These are phyloP conservation scores for Drosophila insularis DNA, from an alignment of 1,140 invertebrate species.

Conservation along the genomic window DNA sequence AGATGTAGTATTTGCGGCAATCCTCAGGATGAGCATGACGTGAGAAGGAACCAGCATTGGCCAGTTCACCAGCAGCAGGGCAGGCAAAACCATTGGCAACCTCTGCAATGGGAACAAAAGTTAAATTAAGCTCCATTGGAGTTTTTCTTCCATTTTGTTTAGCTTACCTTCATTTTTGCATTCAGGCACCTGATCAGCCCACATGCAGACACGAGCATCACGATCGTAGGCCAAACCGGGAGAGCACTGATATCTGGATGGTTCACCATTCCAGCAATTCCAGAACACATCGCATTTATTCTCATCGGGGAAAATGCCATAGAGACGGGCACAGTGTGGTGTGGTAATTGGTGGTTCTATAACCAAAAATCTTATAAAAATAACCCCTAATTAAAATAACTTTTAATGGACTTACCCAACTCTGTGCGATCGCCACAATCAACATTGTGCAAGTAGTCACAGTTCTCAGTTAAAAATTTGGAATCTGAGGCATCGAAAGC, in stretches of 20 bases:
- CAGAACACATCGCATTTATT: slow-evolving; percentile 96
- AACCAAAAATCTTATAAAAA: slow-evolving; percentile 40
- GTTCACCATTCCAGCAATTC: slow-evolving; percentile 98
- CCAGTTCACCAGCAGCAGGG: slow-evolving; percentile 90
- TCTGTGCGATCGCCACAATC: slow-evolving; percentile 94
- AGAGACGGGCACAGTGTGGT: slow-evolving; percentile 92
- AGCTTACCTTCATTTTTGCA: slow-evolving; percentile 91
- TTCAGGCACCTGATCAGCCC: slow-evolving; percentile 96
- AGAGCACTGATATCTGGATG: slow-evolving; percentile 95
- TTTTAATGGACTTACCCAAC: slow-evolving; percentile 85
- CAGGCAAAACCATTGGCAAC: slow-evolving; percentile 94
- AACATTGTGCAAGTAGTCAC: slow-evolving; percentile 97
- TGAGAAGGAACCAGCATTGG: slow-evolving; percentile 93
- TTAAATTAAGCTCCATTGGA: background rate
- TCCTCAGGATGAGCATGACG: slow-evolving; percentile 97
- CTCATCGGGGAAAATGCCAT: slow-evolving; percentile 96
- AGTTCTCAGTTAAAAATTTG: slow-evolving; percentile 96
- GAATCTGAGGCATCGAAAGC: slow-evolving; percentile 94
- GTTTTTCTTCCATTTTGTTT: background rate
- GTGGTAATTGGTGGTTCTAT: slow-evolving; percentile 93
- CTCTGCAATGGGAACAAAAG: slow-evolving; percentile 85
- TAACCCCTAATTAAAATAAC: background rate
- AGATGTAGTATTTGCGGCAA: slow-evolving; percentile 97
- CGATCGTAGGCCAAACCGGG: slow-evolving; percentile 96
- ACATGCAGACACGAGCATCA: slow-evolving; percentile 96